These are phyloP conservation scores for Drosophila sucinea DNA, from an alignment of 1,140 invertebrate genomes.

Conservation along the genomic window DNA sequence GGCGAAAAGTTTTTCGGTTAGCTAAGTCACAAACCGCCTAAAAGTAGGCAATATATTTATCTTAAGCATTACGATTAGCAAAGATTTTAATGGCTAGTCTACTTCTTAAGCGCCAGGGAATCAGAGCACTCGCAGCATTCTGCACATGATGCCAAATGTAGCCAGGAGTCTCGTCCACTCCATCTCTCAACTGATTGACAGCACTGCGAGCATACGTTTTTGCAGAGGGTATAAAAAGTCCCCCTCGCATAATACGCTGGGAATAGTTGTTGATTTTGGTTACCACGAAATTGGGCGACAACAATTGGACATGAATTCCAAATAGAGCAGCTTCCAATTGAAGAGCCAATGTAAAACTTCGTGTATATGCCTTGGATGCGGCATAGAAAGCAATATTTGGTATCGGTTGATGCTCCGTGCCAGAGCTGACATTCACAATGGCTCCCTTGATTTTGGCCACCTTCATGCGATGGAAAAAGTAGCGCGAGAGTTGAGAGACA, in stretches of 20 bases:
- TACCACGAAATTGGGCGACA: conserved; percentile 93
- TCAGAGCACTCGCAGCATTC: conserved; percentile 17
- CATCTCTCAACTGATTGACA: conserved; percentile 90
- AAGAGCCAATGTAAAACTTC: conserved; percentile 84
- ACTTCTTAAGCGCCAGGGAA: conserved; percentile 48
- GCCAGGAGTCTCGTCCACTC: conserved; percentile 90
- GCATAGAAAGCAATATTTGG: conserved; percentile 95
- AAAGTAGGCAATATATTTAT: not conserved
- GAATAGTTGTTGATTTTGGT: conserved; percentile 96
- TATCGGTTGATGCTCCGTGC: conserved; percentile 91
- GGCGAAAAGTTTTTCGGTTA: not conserved
- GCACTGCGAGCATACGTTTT: conserved; percentile 90
- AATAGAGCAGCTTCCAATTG: conserved; percentile 89
- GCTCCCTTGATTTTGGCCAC: conserved; percentile 89
- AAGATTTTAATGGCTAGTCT: conserved; percentile 29
- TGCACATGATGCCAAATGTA: conserved; percentile 93
- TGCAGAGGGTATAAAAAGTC: conserved; percentile 90
- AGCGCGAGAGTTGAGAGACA: conserved; percentile 91
- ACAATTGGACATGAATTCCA: conserved; percentile 92
- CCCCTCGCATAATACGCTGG: conserved; percentile 87
- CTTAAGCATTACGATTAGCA: not conserved
- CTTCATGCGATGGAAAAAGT: conserved; percentile 91
- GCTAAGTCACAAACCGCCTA: conserved; percentile 10
- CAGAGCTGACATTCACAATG: conserved; percentile 94
- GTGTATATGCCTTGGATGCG: conserved; percentile 88